Evolutionary conservation across 2,797 vertebrate genomes (phyloP).

Genomic region (Erpetoichthys calabaricus): DNA sequence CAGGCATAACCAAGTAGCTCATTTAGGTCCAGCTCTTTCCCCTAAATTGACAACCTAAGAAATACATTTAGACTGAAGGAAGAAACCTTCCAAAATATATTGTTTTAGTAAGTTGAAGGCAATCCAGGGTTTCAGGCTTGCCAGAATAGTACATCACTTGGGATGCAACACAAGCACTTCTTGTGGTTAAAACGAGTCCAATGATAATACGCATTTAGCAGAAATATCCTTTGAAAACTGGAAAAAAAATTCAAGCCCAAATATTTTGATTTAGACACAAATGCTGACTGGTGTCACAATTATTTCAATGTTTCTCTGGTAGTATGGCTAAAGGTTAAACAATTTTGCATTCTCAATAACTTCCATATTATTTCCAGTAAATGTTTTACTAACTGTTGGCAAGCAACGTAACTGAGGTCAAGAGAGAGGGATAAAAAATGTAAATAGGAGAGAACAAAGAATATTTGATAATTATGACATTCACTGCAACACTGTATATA

Average conservation of each 20-base stretch:
- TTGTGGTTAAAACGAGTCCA: background rate
- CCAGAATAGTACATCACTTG: background rate
- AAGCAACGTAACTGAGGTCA: constrained; percentile 38
- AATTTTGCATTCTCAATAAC: constrained; percentile 29
- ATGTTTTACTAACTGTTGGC: constrained; percentile 41
- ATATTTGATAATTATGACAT: background rate
- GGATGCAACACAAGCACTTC: background rate
- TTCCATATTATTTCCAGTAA: constrained; percentile 47
- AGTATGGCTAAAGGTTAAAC: background rate
- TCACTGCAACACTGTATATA: background rate
- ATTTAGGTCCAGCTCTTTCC: no score
- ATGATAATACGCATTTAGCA: background rate
- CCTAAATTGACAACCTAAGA: no score
- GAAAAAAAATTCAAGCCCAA: no score
- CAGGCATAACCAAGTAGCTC: no score
- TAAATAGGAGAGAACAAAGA: constrained; percentile 38
- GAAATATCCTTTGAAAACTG: background rate
- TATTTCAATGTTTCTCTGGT: background rate
- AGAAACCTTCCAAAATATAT: background rate
- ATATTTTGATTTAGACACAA: no score
- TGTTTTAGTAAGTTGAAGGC: background rate
- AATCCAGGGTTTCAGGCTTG: background rate
- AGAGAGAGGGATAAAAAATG: constrained; percentile 31
- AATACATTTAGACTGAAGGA: no score
- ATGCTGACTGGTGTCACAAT: background rate